phyloP scores from a whole-genome alignment of 2,888 invertebrate genomes.

The Ormyrus pomaceus region DNA sequence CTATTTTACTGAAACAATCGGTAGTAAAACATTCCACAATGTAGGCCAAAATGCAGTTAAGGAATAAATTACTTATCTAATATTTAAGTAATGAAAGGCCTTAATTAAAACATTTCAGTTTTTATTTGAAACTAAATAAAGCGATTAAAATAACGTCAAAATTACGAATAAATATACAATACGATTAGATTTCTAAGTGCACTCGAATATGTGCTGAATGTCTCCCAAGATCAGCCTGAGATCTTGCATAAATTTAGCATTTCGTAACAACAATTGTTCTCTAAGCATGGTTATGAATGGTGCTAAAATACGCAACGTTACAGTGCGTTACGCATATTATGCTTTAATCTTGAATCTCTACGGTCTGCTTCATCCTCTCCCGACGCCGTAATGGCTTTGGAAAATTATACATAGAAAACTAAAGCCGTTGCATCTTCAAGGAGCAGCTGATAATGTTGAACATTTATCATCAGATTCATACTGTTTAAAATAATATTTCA shows the following conservation, averaged over 20 bases:
- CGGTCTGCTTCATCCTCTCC: constrained; percentile 22
- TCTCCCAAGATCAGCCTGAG: constrained; percentile 20
- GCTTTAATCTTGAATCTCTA: constrained; percentile 26
- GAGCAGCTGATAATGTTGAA: no score
- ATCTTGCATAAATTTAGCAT: constrained; percentile 39
- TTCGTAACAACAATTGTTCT: constrained; percentile 41
- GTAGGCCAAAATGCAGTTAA: no score
- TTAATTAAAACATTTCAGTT: neutral
- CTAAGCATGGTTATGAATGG: constrained; percentile 33
- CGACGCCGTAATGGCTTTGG: neutral
- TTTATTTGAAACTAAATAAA: neutral
- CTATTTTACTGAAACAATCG: no score
- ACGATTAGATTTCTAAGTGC: neutral
- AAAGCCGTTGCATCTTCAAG: neutral
- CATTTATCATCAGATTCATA: no score
- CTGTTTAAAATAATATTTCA: no score
- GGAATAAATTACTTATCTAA: no score
- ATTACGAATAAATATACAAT: neutral
- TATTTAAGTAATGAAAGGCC: no score
- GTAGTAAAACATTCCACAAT: no score
- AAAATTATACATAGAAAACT: constrained; percentile 10
- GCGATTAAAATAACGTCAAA: neutral
- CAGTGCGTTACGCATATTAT: constrained; percentile 23
- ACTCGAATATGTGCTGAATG: neutral
- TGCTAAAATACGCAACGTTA: constrained; percentile 32